Conservation (phyloP, 2,888 invertebrate genomes). For the Ophioninae sp. region DNA sequence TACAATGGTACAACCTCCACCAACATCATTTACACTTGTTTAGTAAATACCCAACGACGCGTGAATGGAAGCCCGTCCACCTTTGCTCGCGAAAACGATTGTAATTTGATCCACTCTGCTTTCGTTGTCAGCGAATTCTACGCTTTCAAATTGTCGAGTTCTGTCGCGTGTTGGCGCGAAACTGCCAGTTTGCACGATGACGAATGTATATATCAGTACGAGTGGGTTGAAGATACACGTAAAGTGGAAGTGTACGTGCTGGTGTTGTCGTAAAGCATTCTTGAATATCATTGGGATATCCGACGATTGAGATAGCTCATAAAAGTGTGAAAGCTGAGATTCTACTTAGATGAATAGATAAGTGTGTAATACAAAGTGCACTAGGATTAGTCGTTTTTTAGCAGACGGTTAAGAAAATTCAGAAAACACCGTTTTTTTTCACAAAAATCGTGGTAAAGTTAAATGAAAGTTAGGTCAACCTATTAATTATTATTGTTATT, state of each 20-base stretch:
- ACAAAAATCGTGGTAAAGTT: too few relatives aligned
- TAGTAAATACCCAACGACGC: neutral
- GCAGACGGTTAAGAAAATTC: too few relatives aligned
- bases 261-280: too few relatives aligned
- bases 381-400: too few relatives aligned
- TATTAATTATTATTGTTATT: too few relatives aligned
- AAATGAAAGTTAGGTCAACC: too few relatives aligned
- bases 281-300: neutral
- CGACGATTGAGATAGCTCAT: neutral
- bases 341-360: too few relatives aligned
- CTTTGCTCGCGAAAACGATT: too few relatives aligned
- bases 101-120: neutral
- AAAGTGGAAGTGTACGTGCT: too few relatives aligned
- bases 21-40: neutral
- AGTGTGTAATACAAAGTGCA: too few relatives aligned
- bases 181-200: constrained; percentile 16
- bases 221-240: neutral
- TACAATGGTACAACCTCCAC: neutral
- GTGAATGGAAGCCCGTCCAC: neutral
- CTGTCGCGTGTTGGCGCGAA: constrained; percentile 2
- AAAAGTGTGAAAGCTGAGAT: neutral
- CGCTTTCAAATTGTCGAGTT: constrained; percentile 3
- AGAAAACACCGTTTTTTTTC: too few relatives aligned
- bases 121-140: neutral
- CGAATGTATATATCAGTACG: neutral